Percentiles rank a stretch among this genome's conserved stretches.
These are phyloP conservation scores for Hyposoter didymator DNA, from an alignment of 2,888 invertebrate species.

Conservation along the genomic window DNA sequence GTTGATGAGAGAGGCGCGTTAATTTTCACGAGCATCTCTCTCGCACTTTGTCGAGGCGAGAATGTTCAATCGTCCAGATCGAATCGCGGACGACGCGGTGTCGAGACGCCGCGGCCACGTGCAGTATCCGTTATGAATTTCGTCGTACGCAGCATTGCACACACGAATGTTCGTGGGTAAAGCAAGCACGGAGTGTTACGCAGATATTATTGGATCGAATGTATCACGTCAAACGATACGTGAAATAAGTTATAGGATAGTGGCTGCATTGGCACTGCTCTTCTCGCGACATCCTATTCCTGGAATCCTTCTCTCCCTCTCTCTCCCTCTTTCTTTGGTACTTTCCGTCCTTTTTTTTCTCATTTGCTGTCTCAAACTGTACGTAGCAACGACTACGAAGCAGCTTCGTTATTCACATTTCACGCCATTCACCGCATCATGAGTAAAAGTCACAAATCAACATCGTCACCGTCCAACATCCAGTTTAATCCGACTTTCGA, in stretches of 20 bases:
- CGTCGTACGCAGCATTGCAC: constrained; percentile 68
- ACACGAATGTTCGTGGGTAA: constrained; percentile 43
- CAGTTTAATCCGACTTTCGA: constrained; percentile 41
- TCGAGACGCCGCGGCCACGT: constrained; percentile 48
- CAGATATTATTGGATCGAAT: constrained; percentile 85
- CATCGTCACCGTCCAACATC: constrained; percentile 36
- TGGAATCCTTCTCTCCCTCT: constrained; percentile 78
- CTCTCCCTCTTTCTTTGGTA: constrained; percentile 69
- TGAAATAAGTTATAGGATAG: constrained; percentile 85
- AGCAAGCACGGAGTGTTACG: constrained; percentile 69
- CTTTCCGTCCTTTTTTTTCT: constrained; percentile 43
- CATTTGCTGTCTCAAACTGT: constrained; percentile 32
- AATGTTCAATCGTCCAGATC: constrained; percentile 81
- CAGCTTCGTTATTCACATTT: constrained; percentile 53
- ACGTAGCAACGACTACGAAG: constrained; percentile 56
- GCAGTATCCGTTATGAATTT: constrained; percentile 78
- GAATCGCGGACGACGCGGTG: constrained; percentile 75
- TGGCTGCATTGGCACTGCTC: constrained; percentile 84
- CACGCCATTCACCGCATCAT: constrained; percentile 40
- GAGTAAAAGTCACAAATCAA: constrained; percentile 47
- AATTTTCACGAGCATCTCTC: constrained; percentile 61
- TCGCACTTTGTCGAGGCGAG: constrained; percentile 69
- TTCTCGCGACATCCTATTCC: constrained; percentile 84
- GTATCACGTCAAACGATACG: constrained; percentile 85
- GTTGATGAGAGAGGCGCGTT: constrained; percentile 66